These are phyloP conservation scores for Thera britannica DNA, from an alignment of 2,888 invertebrate species.

Conservation along the genomic window DNA sequence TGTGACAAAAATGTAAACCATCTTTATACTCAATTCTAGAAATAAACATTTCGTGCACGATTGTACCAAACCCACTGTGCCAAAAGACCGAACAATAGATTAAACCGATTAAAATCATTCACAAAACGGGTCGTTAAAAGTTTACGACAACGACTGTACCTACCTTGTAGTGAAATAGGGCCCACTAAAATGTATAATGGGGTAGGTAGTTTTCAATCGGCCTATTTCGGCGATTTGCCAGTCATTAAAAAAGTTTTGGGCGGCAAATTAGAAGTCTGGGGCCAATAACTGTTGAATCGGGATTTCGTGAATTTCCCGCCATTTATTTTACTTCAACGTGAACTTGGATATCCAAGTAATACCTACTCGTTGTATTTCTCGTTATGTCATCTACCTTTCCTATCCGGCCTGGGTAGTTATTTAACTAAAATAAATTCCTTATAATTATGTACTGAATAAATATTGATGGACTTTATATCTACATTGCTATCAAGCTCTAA, in stretches of 20 bases:
- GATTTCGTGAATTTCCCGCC: background rate
- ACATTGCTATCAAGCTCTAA: no score
- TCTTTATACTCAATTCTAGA: background rate
- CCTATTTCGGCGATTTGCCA: slow-evolving; percentile 33
- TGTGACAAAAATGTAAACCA: background rate
- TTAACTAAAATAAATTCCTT: no score
- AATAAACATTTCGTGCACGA: slow-evolving; percentile 26
- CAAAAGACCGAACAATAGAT: slow-evolving; percentile 24
- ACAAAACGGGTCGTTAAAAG: slow-evolving; percentile 30
- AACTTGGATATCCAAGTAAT: background rate
- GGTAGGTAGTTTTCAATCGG: slow-evolving; percentile 27
- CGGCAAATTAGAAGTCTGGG: slow-evolving; percentile 10
- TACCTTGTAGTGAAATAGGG: slow-evolving; percentile 20
- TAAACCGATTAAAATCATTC: slow-evolving; percentile 22
- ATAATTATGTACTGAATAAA: no score
- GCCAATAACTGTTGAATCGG: background rate
- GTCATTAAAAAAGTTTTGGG: slow-evolving; percentile 38
- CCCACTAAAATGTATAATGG: slow-evolving; percentile 24
- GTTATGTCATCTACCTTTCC: no score
- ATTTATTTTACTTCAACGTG: background rate
- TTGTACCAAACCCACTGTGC: slow-evolving; percentile 16
- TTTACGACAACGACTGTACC: slow-evolving; percentile 18
- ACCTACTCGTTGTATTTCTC: no score
- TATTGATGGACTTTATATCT: no score
- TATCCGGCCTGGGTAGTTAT: no score